These are phyloP conservation scores for Epinephelus moara DNA, from an alignment of 2,113 vertebrate species.

Conservation along the genomic window DNA sequence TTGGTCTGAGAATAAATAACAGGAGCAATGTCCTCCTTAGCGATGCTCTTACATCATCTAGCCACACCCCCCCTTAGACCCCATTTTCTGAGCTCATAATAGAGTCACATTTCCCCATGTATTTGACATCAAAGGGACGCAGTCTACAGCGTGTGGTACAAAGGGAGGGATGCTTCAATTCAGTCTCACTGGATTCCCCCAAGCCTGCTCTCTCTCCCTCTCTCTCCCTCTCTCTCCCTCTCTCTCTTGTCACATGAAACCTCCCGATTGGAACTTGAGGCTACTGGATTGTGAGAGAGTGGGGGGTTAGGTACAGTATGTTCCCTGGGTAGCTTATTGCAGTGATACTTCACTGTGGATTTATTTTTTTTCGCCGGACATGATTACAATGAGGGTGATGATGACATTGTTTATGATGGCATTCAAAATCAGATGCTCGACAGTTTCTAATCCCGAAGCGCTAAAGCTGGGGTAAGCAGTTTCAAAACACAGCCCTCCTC, in stretches of 20 bases:
- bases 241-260: constrained; percentile 36
- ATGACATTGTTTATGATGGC: constrained; percentile 20
- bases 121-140: constrained; percentile 68
- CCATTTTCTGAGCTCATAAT: constrained; percentile 59
- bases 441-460: constrained; percentile 26
- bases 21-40: constrained; percentile 46
- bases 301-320: constrained; percentile 49
- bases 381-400: constrained; percentile 22
- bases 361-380: constrained; percentile 19
- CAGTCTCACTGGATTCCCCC: constrained; percentile 54
- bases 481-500: no score
- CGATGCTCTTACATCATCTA: constrained; percentile 54
- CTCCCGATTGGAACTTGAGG: constrained; percentile 43
- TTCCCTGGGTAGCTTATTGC: constrained; percentile 42
- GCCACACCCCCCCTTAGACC: constrained; percentile 45
- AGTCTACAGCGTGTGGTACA: constrained; percentile 42
- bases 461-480: constrained; percentile 21
- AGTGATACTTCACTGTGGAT: constrained; percentile 16
- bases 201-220: neutral
- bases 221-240: constrained; percentile 15
- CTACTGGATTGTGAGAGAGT: constrained; percentile 58
- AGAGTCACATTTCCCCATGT: constrained; percentile 50
- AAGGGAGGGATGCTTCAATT: constrained; percentile 50
- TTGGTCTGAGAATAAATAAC: neutral
- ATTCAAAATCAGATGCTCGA: constrained; percentile 34